Evolutionary conservation across 2,888 invertebrate genomes (phyloP), one percentile per base, ranked within the genome.

Genomic region (Tridacna crocea): DNA sequence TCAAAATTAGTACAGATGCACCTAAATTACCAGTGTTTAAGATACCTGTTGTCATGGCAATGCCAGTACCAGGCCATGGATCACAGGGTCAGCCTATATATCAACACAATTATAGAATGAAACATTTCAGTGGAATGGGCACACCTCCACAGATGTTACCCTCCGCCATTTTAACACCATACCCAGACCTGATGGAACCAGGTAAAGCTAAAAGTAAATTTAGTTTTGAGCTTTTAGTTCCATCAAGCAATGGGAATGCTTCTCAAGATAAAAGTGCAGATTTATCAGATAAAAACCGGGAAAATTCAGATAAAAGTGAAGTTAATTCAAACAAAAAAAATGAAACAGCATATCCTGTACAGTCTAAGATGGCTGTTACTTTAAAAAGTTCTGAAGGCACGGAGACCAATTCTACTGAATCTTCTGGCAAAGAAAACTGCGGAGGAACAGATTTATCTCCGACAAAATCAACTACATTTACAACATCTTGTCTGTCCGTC

Each of bases 1-100:
- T 46, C 2, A 63, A 63, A 13, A 22, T 15, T 15, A 36, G 2
- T 36, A 36, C 36, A 36, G 36, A 36, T 36, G 15, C 55, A 55
- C 55, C 55, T 15, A 0, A 24, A 19, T 48, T 51, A 47, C 48
- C 70, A n/a, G 22, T 51, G 4, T 48, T 70, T 51, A 26, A 70
- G 3, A 51, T 70, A 12, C 91, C 91, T 17, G 87, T 91, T 17
- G 87, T 86, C 12, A 80, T 82, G 13, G 90, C 90, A 22, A 87
- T 89, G 75, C 78, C 86, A 19, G 36, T 89, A 2, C 78, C 74
- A 11, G 8, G 8, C n/a, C 8, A 51, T 24, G 51, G 26, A 6
- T 36, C 26, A 15, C n/a, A 55, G 8, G 26, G 61, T 13, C 68
- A 63, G 58, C 87, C 84, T 8, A 79, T 87, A 61, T 87, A 87